A percentile compares a stretch with the other conserved stretches of the same genome.
Conservation (phyloP, 2,888 invertebrate species). For the Erebia epiphron region DNA sequence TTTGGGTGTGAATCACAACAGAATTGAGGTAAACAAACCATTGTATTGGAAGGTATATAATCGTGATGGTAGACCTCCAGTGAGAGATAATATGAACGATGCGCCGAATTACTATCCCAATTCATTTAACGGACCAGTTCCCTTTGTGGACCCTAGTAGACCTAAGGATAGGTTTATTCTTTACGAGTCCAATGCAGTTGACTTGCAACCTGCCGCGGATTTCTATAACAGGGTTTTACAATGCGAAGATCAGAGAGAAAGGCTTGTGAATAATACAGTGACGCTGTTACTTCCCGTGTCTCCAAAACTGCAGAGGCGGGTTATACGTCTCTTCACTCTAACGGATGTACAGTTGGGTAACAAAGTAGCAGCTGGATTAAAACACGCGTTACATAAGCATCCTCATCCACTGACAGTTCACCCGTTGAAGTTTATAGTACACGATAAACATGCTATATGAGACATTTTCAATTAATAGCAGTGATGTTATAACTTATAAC, state of each 20-base stretch:
- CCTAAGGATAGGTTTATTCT: conserved; percentile 50
- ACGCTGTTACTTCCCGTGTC: conserved; percentile 37
- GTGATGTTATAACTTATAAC: too few relatives aligned
- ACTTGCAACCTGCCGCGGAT: conserved; percentile 84
- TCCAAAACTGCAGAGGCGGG: conserved; percentile 87
- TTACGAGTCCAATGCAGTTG: conserved; percentile 51
- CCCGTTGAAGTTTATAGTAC: conserved; percentile 41
- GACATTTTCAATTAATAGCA: neutral
- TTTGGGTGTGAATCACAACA: conserved; percentile 60
- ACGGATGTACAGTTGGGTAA: conserved; percentile 89
- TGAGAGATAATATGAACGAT: conserved; percentile 89
- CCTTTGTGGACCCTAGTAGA: conserved; percentile 75
- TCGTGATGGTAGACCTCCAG: conserved; percentile 84
- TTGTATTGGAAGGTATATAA: conserved; percentile 54
- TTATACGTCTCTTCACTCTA: conserved; percentile 89
- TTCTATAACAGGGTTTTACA: conserved; percentile 84
- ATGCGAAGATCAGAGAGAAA: conserved; percentile 46
- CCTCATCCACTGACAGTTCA: conserved; percentile 14
- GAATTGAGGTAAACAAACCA: conserved; percentile 59
- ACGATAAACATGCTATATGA: conserved; percentile 4
- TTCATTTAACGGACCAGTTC: conserved; percentile 93
- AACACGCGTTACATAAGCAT: conserved; percentile 21
- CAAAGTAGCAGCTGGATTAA: conserved; percentile 40
- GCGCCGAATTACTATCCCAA: conserved; percentile 97
- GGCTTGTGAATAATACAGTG: conserved; percentile 43